These are phyloP conservation scores for Pristis pectinata DNA, from an alignment of 2,797 vertebrate species.

Conservation along the genomic window DNA sequence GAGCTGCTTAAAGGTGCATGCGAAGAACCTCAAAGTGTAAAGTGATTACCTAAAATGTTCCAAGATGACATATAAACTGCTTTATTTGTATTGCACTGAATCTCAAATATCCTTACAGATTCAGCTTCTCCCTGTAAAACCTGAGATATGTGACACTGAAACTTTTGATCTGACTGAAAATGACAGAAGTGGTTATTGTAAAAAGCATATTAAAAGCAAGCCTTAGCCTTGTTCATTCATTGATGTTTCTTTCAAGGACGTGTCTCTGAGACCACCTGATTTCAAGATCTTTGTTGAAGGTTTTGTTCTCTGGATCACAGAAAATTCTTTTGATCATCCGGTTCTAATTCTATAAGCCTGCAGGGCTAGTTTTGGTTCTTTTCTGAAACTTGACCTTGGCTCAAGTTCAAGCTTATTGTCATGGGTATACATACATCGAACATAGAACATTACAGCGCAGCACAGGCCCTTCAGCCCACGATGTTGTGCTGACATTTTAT, in stretches of 20 bases:
- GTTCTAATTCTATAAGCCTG: not conserved
- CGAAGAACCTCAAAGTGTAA: no score
- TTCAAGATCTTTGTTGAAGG: not conserved
- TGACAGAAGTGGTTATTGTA: not conserved
- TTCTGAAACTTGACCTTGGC: not conserved
- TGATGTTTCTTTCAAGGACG: not conserved
- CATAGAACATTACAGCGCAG: no score
- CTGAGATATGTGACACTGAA: not conserved
- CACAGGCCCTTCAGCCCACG: no score
- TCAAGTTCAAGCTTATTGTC: no score
- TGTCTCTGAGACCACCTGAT: not conserved
- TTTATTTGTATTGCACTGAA: not conserved
- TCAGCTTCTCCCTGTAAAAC: not conserved
- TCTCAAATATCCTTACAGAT: not conserved
- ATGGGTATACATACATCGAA: no score
- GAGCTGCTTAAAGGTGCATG: not conserved
- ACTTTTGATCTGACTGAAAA: conserved; percentile 5
- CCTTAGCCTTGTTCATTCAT: not conserved
- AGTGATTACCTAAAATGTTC: not conserved
- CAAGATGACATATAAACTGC: not conserved
- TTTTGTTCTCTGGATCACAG: not conserved
- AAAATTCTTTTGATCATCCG: not conserved
- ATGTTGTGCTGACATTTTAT: no score
- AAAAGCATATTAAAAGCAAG: not conserved
- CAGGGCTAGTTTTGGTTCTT: not conserved